Evolutionary conservation across 2,113 vertebrate species (phyloP).

Genomic region (Etheostoma spectabile): DNA sequence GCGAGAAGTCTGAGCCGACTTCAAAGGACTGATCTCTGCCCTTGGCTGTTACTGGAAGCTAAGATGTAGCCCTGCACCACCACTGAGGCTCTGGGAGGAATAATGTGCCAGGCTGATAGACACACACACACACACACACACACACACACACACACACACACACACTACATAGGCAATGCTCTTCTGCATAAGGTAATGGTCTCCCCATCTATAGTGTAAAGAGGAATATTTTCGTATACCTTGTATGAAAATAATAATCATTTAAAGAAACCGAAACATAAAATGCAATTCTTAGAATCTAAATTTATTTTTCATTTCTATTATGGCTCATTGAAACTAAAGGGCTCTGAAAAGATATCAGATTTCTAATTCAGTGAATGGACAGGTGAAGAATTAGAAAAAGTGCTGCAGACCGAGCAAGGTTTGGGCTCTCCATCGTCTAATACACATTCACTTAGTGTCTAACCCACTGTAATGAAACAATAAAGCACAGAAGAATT

Average conservation of each 20-base stretch:
- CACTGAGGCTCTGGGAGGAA: slow-evolving; percentile 30
- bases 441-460: slow-evolving; percentile 24
- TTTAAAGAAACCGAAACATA: background rate
- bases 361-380: background rate
- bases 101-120: slow-evolving; percentile 53
- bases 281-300: background rate
- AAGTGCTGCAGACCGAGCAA: slow-evolving; percentile 29
- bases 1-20: slow-evolving; percentile 66
- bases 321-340: background rate
- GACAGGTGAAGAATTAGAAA: background rate
- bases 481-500: slow-evolving; percentile 34
- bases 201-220: slow-evolving; percentile 11
- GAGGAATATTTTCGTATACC: background rate
- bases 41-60: slow-evolving; percentile 57
- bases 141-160: slow-evolving; percentile 2
- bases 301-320: background rate
- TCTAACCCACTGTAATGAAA: slow-evolving; percentile 36
- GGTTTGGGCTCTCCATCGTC: background rate
- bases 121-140: slow-evolving; percentile 21
- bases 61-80: slow-evolving; percentile 41
- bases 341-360: background rate
- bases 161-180: slow-evolving; percentile 4
- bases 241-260: background rate
- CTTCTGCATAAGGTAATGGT: slow-evolving; percentile 1
- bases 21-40: slow-evolving; percentile 66